These are phyloP conservation scores for Manis pentadactyla DNA, from an alignment of 2,797 vertebrate species.

Conservation along the genomic window DNA sequence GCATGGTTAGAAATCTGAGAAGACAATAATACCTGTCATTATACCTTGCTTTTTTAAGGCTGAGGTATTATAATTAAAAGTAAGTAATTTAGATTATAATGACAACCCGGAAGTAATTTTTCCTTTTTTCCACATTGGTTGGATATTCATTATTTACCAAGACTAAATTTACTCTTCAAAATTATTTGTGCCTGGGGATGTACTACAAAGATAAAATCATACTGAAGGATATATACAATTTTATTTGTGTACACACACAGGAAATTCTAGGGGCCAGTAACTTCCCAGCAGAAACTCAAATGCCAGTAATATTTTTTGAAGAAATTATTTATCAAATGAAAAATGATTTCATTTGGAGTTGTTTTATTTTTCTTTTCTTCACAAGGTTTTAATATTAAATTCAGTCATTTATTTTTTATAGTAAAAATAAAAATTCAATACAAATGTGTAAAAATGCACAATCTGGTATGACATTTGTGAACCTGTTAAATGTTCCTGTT, in stretches of 20 bases:
- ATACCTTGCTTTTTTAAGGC: not conserved
- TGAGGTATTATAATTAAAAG: not conserved
- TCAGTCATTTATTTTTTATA: not conserved
- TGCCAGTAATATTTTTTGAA: not conserved
- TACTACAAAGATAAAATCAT: not conserved
- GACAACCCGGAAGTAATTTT: not conserved
- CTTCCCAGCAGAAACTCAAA: not conserved
- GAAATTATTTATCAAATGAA: not conserved
- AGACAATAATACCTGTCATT: not conserved
- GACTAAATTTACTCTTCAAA: not conserved
- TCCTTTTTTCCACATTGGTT: not conserved
- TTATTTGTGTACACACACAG: not conserved
- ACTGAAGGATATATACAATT: not conserved
- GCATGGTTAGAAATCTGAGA: not conserved
- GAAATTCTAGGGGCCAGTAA: not conserved
- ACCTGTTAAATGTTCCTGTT: not conserved
- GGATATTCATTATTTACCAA: not conserved
- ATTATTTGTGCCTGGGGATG: not conserved
- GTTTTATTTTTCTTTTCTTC: not conserved
- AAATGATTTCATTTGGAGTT: conserved; percentile 2
- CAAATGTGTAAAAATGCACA: not conserved
- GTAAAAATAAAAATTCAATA: not conserved
- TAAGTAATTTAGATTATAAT: not conserved
- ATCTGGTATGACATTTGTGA: not conserved
- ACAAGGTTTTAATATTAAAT: not conserved